Conservation (phyloP, 2,113 vertebrate genomes). For the Mesocricetus auratus region DNA sequence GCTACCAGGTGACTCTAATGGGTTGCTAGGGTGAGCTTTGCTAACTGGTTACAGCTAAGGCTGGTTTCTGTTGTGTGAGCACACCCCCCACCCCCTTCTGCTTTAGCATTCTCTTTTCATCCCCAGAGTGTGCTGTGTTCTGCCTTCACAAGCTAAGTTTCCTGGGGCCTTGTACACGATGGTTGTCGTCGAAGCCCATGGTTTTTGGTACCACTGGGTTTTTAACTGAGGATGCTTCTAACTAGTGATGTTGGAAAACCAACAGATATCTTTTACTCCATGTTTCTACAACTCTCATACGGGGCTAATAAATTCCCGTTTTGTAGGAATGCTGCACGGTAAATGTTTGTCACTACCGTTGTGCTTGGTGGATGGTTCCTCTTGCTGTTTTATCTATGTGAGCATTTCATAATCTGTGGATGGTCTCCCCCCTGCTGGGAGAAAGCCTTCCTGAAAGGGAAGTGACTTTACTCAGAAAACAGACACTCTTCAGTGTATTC, state of each 20-base stretch:
- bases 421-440: not conserved
- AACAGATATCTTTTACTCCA: not conserved
- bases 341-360: not conserved
- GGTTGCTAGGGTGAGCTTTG: not conserved
- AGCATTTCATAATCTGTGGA: not conserved
- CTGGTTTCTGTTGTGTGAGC: rapidly evolving
- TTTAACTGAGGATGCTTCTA: not conserved
- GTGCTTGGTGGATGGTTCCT: not conserved
- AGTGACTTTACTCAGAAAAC: not conserved
- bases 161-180: not conserved
- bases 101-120: not conserved
- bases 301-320: not conserved
- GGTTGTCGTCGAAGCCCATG: rapidly evolving
- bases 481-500: not conserved
- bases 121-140: not conserved
- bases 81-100: not conserved
- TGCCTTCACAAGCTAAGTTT: not conserved
- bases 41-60: not conserved
- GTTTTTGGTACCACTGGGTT: not conserved
- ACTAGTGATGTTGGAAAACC: not conserved
- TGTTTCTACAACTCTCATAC: not conserved
- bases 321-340: not conserved
- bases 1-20: not conserved
- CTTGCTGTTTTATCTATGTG: not conserved
- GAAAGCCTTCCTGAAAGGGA: not conserved